These are phyloP conservation scores for human (Homo sapiens) DNA, from an alignment of 2,113 vertebrate species.

Conservation along the genomic window DNA sequence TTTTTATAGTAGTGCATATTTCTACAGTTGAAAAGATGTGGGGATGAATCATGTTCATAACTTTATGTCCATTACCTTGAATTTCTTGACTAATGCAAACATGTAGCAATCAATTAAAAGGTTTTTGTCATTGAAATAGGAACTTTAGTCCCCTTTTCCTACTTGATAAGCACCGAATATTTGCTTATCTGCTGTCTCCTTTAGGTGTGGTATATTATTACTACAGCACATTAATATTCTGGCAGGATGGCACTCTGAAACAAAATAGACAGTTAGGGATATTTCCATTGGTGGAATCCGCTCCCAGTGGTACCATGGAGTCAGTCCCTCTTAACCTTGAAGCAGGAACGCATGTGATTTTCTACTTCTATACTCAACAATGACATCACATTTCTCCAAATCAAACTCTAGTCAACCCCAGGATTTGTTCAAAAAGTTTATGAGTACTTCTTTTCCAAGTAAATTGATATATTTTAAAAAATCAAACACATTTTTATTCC, in stretches of 20 bases:
- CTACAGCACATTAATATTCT: neutral
- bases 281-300: neutral
- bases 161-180: neutral
- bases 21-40: neutral
- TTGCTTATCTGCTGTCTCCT: neutral
- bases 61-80: neutral
- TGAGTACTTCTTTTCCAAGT: neutral
- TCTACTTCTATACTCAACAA: neutral
- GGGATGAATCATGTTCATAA: neutral
- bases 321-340: neutral
- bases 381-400: neutral
- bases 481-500: neutral
- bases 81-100: neutral
- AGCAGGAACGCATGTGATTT: neutral
- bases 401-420: neutral
- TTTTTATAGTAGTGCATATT: neutral
- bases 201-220: neutral
- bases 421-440: neutral
- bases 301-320: rapidly evolving
- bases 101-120: neutral
- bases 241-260: too few species aligned
- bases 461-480: neutral
- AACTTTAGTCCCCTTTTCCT: neutral
- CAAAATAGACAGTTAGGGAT: rapidly evolving
- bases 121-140: neutral